Percentiles rank a stretch among this genome's conserved stretches.
phyloP scores from a whole-genome alignment of 2,888 invertebrate genomes.

The Pachydiplax longipennis region DNA sequence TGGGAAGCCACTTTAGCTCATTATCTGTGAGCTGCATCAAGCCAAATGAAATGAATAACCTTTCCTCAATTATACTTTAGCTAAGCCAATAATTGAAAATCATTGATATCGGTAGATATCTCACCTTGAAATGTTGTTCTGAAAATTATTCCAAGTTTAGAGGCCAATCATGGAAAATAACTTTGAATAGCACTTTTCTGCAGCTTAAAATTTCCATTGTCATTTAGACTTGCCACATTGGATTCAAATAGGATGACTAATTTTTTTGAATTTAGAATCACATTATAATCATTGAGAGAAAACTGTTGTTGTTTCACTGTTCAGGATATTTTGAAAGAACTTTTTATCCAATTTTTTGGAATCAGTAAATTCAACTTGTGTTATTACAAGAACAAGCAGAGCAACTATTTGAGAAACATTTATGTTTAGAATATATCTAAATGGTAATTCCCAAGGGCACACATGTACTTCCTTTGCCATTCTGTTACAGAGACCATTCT shows the following conservation, averaged over 20 bases:
- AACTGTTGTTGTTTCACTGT: neutral
- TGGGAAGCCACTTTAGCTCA: constrained; percentile 60
- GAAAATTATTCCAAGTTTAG: neutral
- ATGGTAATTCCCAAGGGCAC: neutral
- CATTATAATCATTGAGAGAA: neutral
- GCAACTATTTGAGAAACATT: neutral
- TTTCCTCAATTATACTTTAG: neutral
- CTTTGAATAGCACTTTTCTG: neutral
- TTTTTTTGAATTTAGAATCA: neutral
- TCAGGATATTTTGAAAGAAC: too few species aligned
- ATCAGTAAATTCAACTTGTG: neutral
- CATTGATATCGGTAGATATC: neutral
- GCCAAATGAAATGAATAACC: neutral
- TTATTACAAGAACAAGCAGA: neutral
- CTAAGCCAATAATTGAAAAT: neutral
- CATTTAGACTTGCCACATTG: neutral
- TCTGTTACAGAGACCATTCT: neutral
- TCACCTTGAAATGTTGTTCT: neutral
- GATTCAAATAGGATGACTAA: neutral
- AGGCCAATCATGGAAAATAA: neutral
- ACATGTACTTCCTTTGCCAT: neutral
- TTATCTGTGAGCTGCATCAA: constrained; percentile 51
- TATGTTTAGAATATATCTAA: neutral
- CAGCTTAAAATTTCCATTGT: neutral
- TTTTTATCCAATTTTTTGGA: neutral